phyloP scores from a whole-genome alignment of 1,140 invertebrate genomes.

The Idris sp. region DNA sequence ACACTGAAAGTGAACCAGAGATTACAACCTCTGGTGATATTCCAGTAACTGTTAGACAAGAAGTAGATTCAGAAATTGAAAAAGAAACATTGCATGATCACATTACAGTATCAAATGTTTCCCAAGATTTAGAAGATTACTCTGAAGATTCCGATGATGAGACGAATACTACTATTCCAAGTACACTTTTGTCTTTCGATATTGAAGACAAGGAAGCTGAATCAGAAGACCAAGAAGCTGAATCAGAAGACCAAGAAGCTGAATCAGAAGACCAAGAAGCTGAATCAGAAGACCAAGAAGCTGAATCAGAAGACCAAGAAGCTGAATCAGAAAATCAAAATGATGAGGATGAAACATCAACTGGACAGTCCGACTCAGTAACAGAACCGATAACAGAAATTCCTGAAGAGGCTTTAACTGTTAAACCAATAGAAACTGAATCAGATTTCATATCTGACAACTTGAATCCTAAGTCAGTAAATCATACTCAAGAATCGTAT shows the following conservation, averaged over 20 bases:
- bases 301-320: too few species aligned
- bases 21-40: slow-evolving; percentile 22
- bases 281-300: too few species aligned
- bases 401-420: slow-evolving; percentile 38
- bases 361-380: too few species aligned
- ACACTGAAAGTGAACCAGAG: slow-evolving; percentile 25
- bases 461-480: background rate
- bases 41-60: slow-evolving; percentile 12
- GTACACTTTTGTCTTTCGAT: too few species aligned
- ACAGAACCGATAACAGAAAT: slow-evolving; percentile 27
- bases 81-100: slow-evolving; percentile 1
- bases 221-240: too few species aligned
- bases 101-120: background rate
- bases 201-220: too few species aligned
- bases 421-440: slow-evolving; percentile 24
- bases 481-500: slow-evolving; percentile 55
- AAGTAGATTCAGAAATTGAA: background rate
- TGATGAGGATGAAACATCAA: too few species aligned
- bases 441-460: slow-evolving; percentile 2
- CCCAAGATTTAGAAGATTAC: slow-evolving; percentile 27
- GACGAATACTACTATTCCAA: background rate
- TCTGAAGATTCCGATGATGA: background rate
- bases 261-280: too few species aligned
- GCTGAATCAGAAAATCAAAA: too few species aligned
- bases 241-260: too few species aligned